Base-by-base conservation (phyloP, 2,888 invertebrate species). In the Eudasyphora cyanicolor region DNA sequence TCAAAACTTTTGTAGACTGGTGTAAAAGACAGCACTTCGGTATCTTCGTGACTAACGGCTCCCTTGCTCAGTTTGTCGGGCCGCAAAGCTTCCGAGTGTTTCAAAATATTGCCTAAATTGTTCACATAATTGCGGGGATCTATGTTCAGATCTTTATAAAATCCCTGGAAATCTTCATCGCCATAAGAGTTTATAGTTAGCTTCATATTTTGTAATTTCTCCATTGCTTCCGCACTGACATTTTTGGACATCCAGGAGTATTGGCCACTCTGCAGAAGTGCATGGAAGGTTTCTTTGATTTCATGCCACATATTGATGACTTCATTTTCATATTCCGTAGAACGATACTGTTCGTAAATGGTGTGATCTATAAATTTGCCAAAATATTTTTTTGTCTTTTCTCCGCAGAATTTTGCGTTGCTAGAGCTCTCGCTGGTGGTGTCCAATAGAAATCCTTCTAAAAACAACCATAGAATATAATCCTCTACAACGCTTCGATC, bases 131-230 rank as follows among this genome's bases (percentile, higher is more conserved):
- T 87, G 0, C 38, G 19, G 0, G 83, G 74, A 73, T 88, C 86
- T 3, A 90, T 73, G 0, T 78, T 32, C 14, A 90, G 21, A 5
- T 82, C 82, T 0, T 79, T 86, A 74, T 87, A 90, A 0, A 87
- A 67, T 7, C 81, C 54, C 3, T 86, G 83, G 60, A 90, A 90
- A 38, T 89, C 76, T 14, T 87, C 89, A 2, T 84, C 60, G 42
- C 89, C 90, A 67, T 90, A 89, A 10, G 90, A 85, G 54, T 89
- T 89, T 0, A 90, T 90, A 1, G 82, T 35, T 10, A 91, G 82
- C 27, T 87, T 75, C 91, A 90, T 90, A 2, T 62, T 83, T 5
- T 89, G 84, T 32, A 90, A 75, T 49, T 90, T 90, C 24, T 86
- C 85, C 6, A 90, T 85, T 42, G 91, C 91, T 67, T 86, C 69